These are phyloP conservation scores for Neodontobutis hainanensis DNA, from an alignment of 2,113 vertebrate species.

Conservation along the genomic window DNA sequence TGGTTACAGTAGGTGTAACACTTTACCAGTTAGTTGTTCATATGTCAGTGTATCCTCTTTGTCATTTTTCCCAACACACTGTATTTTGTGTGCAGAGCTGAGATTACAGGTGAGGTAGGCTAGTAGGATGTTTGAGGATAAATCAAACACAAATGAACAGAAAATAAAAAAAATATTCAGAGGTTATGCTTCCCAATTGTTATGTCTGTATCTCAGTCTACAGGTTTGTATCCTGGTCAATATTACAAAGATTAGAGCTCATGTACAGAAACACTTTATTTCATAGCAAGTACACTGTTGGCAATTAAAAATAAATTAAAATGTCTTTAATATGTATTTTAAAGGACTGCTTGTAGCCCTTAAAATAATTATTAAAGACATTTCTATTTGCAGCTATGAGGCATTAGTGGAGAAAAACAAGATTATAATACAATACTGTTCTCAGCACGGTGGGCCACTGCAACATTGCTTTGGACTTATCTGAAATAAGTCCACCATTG, in stretches of 20 bases:
- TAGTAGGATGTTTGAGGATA: slow-evolving; percentile 21
- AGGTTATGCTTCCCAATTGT: background rate
- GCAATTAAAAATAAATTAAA: background rate
- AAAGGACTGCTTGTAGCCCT: background rate
- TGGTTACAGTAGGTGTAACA: background rate
- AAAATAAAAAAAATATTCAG: slow-evolving; percentile 23
- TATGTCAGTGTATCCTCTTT: background rate
- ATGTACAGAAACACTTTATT: slow-evolving; percentile 26
- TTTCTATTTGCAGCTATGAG: background rate
- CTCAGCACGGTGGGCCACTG: too few relatives aligned
- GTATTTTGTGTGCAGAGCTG: slow-evolving; percentile 34
- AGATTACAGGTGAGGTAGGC: slow-evolving; percentile 68
- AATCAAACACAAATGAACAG: slow-evolving; percentile 15
- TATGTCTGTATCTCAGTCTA: background rate
- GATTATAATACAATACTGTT: slow-evolving; percentile 6
- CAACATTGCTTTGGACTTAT: background rate
- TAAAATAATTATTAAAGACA: slow-evolving; percentile 4
- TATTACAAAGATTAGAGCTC: slow-evolving; percentile 13
- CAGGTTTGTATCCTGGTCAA: slow-evolving; percentile 1
- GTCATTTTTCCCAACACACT: slow-evolving; percentile 17
- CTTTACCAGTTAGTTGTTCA: background rate
- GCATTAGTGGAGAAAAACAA: slow-evolving; percentile 10
- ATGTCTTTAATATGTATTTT: background rate
- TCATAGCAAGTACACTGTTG: slow-evolving; percentile 23
- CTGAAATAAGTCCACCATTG: background rate